phyloP scores from a whole-genome alignment of 2,797 vertebrate species.

The Enteromius radiatus region DNA sequence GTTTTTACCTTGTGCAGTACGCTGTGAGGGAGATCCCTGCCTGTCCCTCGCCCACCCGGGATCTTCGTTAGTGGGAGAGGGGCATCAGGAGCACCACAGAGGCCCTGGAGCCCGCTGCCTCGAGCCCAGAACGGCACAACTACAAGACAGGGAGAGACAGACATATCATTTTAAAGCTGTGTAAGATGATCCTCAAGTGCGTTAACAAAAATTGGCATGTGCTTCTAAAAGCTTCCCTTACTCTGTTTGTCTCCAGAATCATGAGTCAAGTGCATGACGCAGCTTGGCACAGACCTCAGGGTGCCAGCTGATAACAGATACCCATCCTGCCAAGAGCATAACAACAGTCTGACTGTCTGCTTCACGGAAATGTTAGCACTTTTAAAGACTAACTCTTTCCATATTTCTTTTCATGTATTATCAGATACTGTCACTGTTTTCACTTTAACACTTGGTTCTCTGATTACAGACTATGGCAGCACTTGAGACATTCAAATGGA shows the following conservation, averaged over 20 bases:
- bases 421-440: conserved; percentile 24
- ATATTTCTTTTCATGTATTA: neutral
- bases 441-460: conserved; percentile 4
- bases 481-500: neutral
- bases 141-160: conserved; percentile 67
- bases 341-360: conserved; percentile 10
- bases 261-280: conserved; percentile 4
- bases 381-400: neutral
- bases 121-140: conserved; percentile 89
- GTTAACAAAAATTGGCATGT: neutral
- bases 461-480: neutral
- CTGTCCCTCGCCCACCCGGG: conserved; percentile 99
- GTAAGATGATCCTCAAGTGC: neutral
- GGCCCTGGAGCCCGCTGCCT: conserved; percentile 96
- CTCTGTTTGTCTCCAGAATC: neutral
- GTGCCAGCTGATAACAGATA: conserved; percentile 25
- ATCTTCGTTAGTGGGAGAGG: conserved; percentile 99
- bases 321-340: conserved; percentile 18
- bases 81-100: conserved; percentile 99
- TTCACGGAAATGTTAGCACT: neutral
- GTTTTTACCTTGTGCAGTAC: conserved; percentile 87
- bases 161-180: neutral
- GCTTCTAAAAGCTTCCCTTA: neutral
- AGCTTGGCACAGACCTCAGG: conserved; percentile 8
- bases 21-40: conserved; percentile 98